Conservation (phyloP, 2,888 invertebrate genomes). For the Parnassius mnemosyne region DNA sequence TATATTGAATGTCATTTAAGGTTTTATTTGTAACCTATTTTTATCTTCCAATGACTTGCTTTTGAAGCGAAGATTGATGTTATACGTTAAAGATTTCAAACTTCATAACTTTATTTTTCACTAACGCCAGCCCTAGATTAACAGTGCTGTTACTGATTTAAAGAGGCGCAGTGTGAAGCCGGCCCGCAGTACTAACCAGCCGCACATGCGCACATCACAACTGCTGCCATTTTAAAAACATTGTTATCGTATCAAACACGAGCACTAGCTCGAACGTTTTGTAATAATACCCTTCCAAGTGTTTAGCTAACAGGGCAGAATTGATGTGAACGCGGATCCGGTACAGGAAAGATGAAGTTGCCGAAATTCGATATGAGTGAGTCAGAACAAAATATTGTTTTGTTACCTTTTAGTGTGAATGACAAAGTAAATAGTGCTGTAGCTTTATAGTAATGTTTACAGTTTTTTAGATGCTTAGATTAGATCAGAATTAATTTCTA, state of each 20-base stretch:
- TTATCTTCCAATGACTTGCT: too few species aligned
- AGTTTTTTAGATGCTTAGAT: too few species aligned
- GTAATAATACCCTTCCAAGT: constrained; percentile 35
- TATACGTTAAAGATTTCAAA: too few species aligned
- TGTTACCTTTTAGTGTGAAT: constrained; percentile 12
- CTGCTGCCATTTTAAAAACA: constrained; percentile 47
- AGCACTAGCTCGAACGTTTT: constrained; percentile 32
- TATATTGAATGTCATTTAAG: too few species aligned
- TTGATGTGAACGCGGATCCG: constrained; percentile 36
- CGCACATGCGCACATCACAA: constrained; percentile 56
- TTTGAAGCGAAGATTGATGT: too few species aligned
- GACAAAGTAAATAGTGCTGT: background rate
- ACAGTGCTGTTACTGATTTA: constrained; percentile 32
- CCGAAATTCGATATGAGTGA: constrained; percentile 65
- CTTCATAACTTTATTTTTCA: background rate
- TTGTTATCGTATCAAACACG: constrained; percentile 40
- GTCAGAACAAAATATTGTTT: constrained; percentile 37
- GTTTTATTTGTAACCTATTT: too few species aligned
- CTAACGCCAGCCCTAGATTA: constrained; percentile 15
- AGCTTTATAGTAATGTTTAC: background rate
- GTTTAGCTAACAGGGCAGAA: constrained; percentile 39
- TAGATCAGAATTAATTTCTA: too few species aligned
- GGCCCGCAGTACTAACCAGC: constrained; percentile 49
- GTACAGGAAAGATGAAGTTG: constrained; percentile 56
- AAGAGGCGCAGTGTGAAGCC: constrained; percentile 33